These are phyloP conservation scores for Charadrius vociferus DNA, from an alignment of 2,113 vertebrate species.

Conservation along the genomic window DNA sequence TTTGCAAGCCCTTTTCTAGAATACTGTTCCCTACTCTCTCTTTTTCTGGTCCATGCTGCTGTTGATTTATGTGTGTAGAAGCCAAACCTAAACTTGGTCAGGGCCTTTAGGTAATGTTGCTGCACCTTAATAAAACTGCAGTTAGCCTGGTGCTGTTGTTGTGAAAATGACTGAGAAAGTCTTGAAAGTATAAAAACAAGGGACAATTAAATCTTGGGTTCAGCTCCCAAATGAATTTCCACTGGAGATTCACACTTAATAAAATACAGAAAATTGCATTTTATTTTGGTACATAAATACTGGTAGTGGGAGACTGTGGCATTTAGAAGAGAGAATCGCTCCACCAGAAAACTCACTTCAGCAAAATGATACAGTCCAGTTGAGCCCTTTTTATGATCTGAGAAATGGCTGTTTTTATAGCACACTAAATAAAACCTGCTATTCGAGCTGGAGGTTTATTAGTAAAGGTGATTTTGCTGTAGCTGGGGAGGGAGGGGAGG, in stretches of 20 bases:
- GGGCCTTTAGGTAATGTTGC: neutral
- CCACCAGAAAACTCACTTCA: slow-evolving; percentile 51
- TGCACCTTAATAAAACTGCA: neutral
- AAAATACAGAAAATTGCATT: slow-evolving; percentile 69
- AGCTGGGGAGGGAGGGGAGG: neutral
- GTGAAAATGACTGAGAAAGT: neutral
- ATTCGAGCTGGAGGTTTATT: slow-evolving; percentile 66
- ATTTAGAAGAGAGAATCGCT: slow-evolving; percentile 12
- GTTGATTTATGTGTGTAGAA: neutral
- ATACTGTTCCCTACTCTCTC: neutral
- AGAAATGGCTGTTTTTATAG: slow-evolving; percentile 77
- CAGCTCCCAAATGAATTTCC: slow-evolving; percentile 39
- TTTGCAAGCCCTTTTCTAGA: neutral
- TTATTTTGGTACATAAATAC: slow-evolving; percentile 67
- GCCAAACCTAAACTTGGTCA: neutral
- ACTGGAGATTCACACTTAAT: slow-evolving; percentile 63
- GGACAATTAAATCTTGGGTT: slow-evolving; percentile 54
- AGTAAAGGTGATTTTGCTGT: slow-evolving; percentile 35
- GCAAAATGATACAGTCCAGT: slow-evolving; percentile 66
- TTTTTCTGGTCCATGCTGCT: neutral
- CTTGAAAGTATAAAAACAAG: slow-evolving; percentile 48
- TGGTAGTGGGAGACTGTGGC: neutral
- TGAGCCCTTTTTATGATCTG: slow-evolving; percentile 74
- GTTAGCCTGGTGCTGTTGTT: neutral
- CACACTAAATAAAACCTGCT: slow-evolving; percentile 77